A percentile compares a stretch with the other conserved stretches of the same genome.
Evolutionary conservation across 92 coral and sea anemone genomes (phyloP).

Genomic region (Umimayanthus chanpuru): DNA sequence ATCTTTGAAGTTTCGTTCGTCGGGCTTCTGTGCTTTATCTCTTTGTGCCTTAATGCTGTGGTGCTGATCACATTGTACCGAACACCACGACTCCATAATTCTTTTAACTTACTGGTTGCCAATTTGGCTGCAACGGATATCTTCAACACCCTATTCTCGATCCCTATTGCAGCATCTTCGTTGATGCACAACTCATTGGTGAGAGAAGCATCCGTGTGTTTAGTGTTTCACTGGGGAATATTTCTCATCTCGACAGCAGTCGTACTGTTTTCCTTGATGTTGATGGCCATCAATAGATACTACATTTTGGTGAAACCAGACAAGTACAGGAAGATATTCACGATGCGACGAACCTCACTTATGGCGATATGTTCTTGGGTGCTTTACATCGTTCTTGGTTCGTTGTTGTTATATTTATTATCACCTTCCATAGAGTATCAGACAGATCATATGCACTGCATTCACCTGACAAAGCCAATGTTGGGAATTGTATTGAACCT

Average conservation of each 20-base stretch:
- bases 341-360: not conserved
- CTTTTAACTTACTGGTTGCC: not conserved
- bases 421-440: not conserved
- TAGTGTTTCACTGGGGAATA: not conserved
- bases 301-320: not conserved
- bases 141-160: not conserved
- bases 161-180: not conserved
- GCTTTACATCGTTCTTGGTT: not conserved
- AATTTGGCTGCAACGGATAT: not conserved
- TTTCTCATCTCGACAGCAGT: not conserved
- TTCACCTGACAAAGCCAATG: not conserved
- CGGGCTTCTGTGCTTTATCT: not conserved
- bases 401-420: not conserved
- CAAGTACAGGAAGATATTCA: slow-evolving; percentile 1
- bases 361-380: not conserved
- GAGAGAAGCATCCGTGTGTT: not conserved
- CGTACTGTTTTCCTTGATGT: not conserved
- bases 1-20: not conserved
- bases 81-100: slow-evolving; percentile 5
- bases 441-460: not conserved
- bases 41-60: not conserved
- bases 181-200: not conserved
- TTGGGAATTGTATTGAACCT: not conserved
- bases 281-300: not conserved
- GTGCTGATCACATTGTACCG: not conserved